Evolutionary conservation across 35 echinoderm and acorn worm genomes (phyloP), one percentile per base, ranked within the genome.

Genomic region (Diadema setosum): DNA sequence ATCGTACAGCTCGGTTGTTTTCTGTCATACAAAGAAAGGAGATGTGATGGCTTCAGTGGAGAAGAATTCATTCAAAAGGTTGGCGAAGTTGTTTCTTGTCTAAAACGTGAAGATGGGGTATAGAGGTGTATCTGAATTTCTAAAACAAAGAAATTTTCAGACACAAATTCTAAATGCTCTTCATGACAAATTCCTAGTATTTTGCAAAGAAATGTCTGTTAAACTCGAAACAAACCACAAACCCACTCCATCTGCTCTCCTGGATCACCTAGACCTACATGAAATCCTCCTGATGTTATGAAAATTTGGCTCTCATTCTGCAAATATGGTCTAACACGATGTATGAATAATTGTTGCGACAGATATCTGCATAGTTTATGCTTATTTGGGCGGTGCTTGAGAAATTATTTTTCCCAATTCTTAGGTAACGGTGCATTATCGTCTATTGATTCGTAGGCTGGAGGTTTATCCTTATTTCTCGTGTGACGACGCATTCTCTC

Each of bases 381-480:
- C 49, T 85, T 91, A 67, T 91, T 91, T 74, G 56, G 58, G 49
- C 89, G 58, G n/a, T 36, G 46, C 37, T 91, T 84, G 14, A 70
- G 16, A 35, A 70, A 70, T 3, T n/a, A n/a, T n/a, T 70, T 70
- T 33, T 31, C 36, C 65, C 65, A 70, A 27, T 70, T 70, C 1
- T 33, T 14, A 2, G 65, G 65, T 27, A 70, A 70, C 6, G 32
- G 65, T 31, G 11, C 27, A 70, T 70, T 27, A 70, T 70, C 65
- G 36, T 11, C 36, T 70, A 70, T 70, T 4, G 24, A 21, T 31
- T 70, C 65, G 36, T 70, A 70, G 36, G 23, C 65, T 31, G 27
- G 24, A 31, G 65, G 14, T n/a, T 58, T 25, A 58, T 25, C 55
- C 27, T 33, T 70, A 2, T 70, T 35, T 14, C 24, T 33, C 24